These are phyloP conservation scores for Pomatorhinus ruficollis DNA, from an alignment of 2,113 vertebrate genomes.

Conservation along the genomic window DNA sequence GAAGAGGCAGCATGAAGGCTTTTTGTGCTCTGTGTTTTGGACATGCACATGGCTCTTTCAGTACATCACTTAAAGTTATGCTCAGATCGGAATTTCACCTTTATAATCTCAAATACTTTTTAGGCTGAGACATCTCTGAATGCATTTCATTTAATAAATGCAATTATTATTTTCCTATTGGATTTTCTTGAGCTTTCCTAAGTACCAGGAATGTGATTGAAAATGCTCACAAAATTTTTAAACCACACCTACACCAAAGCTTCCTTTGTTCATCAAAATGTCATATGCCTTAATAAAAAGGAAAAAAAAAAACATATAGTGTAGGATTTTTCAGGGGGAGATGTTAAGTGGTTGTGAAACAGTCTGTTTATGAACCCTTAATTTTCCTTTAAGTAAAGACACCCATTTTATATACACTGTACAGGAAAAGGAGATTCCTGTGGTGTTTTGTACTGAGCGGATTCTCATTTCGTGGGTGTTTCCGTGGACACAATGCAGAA, in stretches of 20 bases:
- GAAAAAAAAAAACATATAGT: fast-evolving
- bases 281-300: neutral
- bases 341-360: neutral
- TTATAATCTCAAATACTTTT: neutral
- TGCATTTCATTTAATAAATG: neutral
- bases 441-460: neutral
- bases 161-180: neutral
- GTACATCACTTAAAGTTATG: neutral
- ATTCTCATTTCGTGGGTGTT: neutral
- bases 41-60: fast-evolving
- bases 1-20: neutral
- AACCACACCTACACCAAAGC: neutral
- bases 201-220: neutral
- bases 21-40: neutral
- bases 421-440: conserved; percentile 5
- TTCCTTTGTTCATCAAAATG: neutral
- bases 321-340: neutral
- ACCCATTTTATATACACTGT: neutral
- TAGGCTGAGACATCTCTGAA: neutral
- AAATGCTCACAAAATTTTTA: neutral
- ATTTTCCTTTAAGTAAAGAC: neutral
- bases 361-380: neutral
- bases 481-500: neutral
- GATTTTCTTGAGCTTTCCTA: neutral
- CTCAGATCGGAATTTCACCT: neutral